Conservation (phyloP, 2,113 vertebrate species). For the Callopanchax toddi region DNA sequence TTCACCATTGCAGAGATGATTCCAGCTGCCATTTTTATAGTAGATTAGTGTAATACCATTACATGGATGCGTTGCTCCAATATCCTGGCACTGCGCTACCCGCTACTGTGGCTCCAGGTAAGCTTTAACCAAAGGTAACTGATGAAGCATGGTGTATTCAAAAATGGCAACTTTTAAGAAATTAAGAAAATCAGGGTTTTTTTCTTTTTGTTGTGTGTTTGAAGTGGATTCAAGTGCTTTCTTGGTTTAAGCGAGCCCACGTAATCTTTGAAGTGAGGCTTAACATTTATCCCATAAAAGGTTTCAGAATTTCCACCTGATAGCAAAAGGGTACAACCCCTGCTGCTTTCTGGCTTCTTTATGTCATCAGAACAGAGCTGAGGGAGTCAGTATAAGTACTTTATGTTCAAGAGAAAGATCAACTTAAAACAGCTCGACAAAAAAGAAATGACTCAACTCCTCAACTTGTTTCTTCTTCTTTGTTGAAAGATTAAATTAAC, state of each 20-base stretch:
- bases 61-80: conserved; percentile 41
- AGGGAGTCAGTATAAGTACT: too few relatives aligned
- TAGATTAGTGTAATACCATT: conserved; percentile 63
- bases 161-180: conserved; percentile 59
- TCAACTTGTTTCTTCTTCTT: too few relatives aligned
- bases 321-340: background rate
- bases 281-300: conserved; percentile 17
- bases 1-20: conserved; percentile 32
- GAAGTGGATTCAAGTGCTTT: conserved; percentile 29
- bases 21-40: conserved; percentile 45
- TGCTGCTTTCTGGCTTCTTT: conserved; percentile 12
- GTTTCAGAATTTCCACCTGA: conserved; percentile 18
- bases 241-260: conserved; percentile 25
- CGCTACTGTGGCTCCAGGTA: conserved; percentile 39
- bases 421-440: too few relatives aligned
- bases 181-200: conserved; percentile 36
- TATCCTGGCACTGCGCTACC: conserved; percentile 24
- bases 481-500: too few relatives aligned
- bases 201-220: conserved; percentile 12
- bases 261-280: conserved; percentile 28
- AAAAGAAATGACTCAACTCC: too few relatives aligned
- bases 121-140: conserved; percentile 34
- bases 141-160: conserved; percentile 41
- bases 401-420: too few relatives aligned
- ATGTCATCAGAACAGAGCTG: conserved; percentile 16